phyloP scores from a whole-genome alignment of 2,113 vertebrate species.

The Hippocampus zosterae region DNA sequence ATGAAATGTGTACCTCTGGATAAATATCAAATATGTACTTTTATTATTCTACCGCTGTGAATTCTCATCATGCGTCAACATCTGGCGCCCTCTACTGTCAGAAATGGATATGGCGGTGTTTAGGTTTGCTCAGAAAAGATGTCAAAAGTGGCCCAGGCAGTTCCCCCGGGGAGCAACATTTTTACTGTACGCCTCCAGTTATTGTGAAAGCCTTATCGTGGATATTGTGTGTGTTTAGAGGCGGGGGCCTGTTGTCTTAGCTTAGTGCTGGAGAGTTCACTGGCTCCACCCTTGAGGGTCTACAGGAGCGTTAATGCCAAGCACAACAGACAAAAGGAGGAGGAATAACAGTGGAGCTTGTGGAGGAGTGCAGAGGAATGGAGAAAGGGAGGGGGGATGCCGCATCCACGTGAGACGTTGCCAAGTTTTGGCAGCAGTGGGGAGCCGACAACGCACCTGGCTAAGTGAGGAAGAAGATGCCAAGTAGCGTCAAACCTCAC shows the following conservation, averaged over 20 bases:
- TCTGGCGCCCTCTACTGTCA: constrained; percentile 51
- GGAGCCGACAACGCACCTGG: constrained; percentile 47
- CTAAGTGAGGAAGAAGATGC: constrained; percentile 12
- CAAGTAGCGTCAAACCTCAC: constrained; percentile 15
- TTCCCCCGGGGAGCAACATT: constrained; percentile 22
- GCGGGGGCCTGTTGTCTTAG: constrained; percentile 42
- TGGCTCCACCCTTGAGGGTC: constrained; percentile 35
- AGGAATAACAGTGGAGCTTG: constrained; percentile 45
- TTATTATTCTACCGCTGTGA: background rate
- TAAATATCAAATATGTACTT: background rate
- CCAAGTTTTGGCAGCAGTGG: constrained; percentile 31
- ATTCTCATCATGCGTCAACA: background rate
- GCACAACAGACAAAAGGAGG: constrained; percentile 60
- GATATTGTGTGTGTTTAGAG: constrained; percentile 12
- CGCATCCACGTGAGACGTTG: constrained; percentile 5
- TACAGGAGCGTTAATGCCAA: constrained; percentile 34
- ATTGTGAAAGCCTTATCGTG: constrained; percentile 34
- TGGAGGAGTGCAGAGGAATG: constrained; percentile 33
- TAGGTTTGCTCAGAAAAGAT: constrained; percentile 9
- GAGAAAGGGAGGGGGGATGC: constrained; percentile 14
- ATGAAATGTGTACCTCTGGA: background rate
- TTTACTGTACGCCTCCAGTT: constrained; percentile 21
- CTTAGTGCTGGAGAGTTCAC: constrained; percentile 34
- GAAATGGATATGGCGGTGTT: background rate
- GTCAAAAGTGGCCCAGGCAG: constrained; percentile 26